Evolutionary conservation across 2,888 invertebrate species (phyloP), one percentile per base, ranked within the genome.

Genomic region (Apodemia duryi): DNA sequence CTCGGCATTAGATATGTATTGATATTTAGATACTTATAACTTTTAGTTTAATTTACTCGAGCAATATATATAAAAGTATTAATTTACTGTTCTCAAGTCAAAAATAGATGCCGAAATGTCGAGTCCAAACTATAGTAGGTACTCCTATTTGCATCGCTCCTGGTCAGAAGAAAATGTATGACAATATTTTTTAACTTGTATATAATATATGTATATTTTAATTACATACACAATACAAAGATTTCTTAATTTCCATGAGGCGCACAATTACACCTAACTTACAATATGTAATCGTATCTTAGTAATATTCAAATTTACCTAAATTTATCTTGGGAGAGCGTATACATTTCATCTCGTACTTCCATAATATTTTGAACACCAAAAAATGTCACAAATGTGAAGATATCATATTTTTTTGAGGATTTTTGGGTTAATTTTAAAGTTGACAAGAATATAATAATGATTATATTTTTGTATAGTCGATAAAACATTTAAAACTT

Each of bases 401-500:
- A 90, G 89, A 89, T 87, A 43, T 43, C 43, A 43, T 43, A 85
- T 79, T 84, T 86, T 88, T 89, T 88, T 83, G 78, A 83, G 83
- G 84, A 77, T 81, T 87, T 89, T 88, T 86, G 85, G 84, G 85
- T 79, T 88, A 89, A 81, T 86, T 85, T 88, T 88, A 89, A 88
- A 90, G 87, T 90, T 75, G 89, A 89, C 87, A 86, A 90, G 88
- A 90, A 89, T 91, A 91, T 91, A 90, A 86, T 91, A 90, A 86
- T 90, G 91, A 84, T 91, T 91, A 91, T 90, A 88, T 86, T 89
- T 87, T 91, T 91, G 90, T 91, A 91, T 89, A 91, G 90, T 91
- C 90, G 91, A 91, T 91, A 91, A 91, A 91, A 91, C 90, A 91
- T 91, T 91, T 91, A 91, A 91, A 91, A 91, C 86, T 91, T 91